Base-by-base conservation (phyloP, 2,797 vertebrate genomes). In the Prunella strophiata region DNA sequence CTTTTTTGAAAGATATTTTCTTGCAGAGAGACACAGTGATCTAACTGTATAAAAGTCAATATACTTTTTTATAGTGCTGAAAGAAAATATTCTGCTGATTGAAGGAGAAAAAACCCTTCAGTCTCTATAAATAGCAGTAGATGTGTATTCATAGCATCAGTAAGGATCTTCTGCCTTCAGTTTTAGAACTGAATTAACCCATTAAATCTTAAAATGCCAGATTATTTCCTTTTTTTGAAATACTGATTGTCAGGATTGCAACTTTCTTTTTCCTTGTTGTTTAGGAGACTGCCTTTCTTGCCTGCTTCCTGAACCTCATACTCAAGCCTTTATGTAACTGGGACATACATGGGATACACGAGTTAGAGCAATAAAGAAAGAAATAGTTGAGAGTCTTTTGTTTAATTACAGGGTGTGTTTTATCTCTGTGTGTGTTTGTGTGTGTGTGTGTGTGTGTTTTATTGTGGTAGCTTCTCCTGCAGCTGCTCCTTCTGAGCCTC, bases 41-140 rank as follows among this genome's bases (percentile, higher is more conserved):
- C 17, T 71, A 89, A 77, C 58, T 79, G 71, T 92, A 81, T 88
- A 52, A 71, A 85, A 88, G 48, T 76, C 40, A 81, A 23, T 73
- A 36, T 52, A 51, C 16, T 48, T 90, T 92, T 81, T 81, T 85
- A 66, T 52, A 62, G 34, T 76, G 48, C 36, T 82, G 70, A 88
- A 86, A 70, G 26, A 78, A 88, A 84, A 88, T 78, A 92, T 59
- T 88, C 68, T 76, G 29, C 82, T 93, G 82, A 93, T 57, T 70
- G 40, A 34, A 20, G 19, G 34, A 40, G 13, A 50, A 59, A 77
- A 4, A 61, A 16, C 16, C 2, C 32, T 70, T 94, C 68, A 74
- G 4, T 55, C 27, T 88, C 16, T 81, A 66, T 75, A 75, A 94
- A 88, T 86, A 75, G 9, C 25, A 72, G 30, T 29, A 54, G 29